These are phyloP conservation scores for Macropodus opercularis DNA, from an alignment of 2,797 vertebrate species.

Conservation along the genomic window DNA sequence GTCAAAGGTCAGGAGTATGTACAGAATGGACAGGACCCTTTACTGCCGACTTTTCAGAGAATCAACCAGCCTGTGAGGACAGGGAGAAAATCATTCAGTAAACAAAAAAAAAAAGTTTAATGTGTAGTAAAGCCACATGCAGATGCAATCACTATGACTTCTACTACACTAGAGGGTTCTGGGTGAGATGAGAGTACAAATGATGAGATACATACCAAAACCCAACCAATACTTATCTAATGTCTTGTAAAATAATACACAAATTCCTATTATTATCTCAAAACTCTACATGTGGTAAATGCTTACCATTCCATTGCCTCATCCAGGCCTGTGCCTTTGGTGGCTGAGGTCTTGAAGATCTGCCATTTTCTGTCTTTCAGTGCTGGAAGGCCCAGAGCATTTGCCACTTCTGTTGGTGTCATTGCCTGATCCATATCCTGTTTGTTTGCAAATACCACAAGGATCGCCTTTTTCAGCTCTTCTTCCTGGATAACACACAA, in stretches of 20 bases:
- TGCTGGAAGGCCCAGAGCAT: constrained; percentile 90
- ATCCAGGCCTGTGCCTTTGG: constrained; percentile 94
- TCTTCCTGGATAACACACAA: constrained; percentile 85
- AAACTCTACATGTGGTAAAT: neutral
- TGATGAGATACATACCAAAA: neutral
- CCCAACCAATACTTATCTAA: neutral
- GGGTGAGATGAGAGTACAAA: neutral
- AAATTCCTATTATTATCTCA: neutral
- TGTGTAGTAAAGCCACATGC: neutral
- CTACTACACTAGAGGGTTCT: too few relatives aligned
- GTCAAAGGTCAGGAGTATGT: constrained; percentile 72
- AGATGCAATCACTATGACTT: neutral
- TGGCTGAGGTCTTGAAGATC: constrained; percentile 98
- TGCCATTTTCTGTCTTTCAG: constrained; percentile 99
- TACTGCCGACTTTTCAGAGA: constrained; percentile 96
- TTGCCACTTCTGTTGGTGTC: constrained; percentile 97
- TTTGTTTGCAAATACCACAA: constrained; percentile 99
- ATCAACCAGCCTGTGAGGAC: constrained; percentile 88
- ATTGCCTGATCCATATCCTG: constrained; percentile 99
- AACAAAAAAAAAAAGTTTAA: constrained; percentile 18
- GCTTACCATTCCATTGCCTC: constrained; percentile 98
- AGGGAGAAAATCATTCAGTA: constrained; percentile 10
- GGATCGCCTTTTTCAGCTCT: constrained; percentile 96
- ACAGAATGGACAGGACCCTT: constrained; percentile 61
- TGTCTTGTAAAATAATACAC: neutral